phyloP scores from a whole-genome alignment of 2,888 invertebrate species.

The Dicycla oo region DNA sequence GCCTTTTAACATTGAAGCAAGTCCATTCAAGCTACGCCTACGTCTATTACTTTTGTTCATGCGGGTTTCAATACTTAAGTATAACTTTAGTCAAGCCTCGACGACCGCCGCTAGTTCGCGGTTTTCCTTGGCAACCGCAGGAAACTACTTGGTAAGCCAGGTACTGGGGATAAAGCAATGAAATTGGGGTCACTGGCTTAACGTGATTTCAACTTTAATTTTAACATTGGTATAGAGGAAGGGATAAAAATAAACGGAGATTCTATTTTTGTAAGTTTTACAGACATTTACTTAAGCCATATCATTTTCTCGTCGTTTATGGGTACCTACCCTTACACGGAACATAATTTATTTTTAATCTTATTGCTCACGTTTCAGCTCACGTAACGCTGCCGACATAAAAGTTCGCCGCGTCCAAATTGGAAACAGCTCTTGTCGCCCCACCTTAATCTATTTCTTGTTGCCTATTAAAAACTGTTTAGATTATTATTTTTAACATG shows the following conservation, averaged over 20 bases:
- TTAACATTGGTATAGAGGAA: not conserved
- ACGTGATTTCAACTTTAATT: conserved; percentile 27
- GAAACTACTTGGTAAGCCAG: conserved; percentile 58
- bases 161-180: conserved; percentile 50
- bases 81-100: conserved; percentile 53
- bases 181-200: conserved; percentile 44
- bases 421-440: conserved; percentile 82
- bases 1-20: conserved; percentile 46
- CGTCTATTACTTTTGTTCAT: conserved; percentile 55
- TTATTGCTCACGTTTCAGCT: conserved; percentile 87
- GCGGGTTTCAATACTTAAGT: conserved; percentile 57
- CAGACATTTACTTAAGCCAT: conserved; percentile 41
- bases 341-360: conserved; percentile 89
- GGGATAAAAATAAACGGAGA: conserved; percentile 20
- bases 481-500: conserved; percentile 44
- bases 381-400: conserved; percentile 88
- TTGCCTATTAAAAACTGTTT: conserved; percentile 61
- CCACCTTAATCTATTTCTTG: conserved; percentile 72
- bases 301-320: conserved; percentile 72
- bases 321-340: conserved; percentile 76
- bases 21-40: conserved; percentile 38
- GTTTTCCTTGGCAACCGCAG: conserved; percentile 58
- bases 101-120: conserved; percentile 43
- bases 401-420: conserved; percentile 86
- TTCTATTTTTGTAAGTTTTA: conserved; percentile 19